Evolutionary conservation across 2,797 vertebrate genomes (phyloP).

Genomic region (Poeciliopsis turneri): DNA sequence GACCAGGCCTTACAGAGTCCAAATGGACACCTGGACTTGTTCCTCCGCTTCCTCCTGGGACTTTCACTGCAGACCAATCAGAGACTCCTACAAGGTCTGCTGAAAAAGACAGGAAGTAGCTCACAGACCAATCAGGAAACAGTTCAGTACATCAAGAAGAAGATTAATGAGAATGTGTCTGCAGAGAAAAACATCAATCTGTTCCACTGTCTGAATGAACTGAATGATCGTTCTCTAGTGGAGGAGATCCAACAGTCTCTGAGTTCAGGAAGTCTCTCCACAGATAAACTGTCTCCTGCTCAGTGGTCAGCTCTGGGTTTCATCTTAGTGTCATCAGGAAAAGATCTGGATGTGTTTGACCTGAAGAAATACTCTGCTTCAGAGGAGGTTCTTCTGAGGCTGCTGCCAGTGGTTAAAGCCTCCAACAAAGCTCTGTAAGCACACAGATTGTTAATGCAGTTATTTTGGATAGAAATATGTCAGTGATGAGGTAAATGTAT

Average conservation of each 20-base stretch:
- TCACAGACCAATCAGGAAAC: neutral
- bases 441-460: too few relatives aligned
- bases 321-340: neutral
- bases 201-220: too few relatives aligned
- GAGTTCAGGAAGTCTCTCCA: neutral
- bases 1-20: too few relatives aligned
- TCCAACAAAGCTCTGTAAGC: too few relatives aligned
- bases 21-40: too few relatives aligned
- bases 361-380: neutral
- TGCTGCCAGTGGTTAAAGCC: neutral
- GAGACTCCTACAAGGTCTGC: neutral
- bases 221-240: too few relatives aligned
- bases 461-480: too few relatives aligned
- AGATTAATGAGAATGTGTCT: neutral
- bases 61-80: conserved; percentile 7
- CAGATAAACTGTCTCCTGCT: neutral
- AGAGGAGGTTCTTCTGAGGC: neutral
- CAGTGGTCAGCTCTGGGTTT: too few relatives aligned
- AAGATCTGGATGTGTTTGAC: neutral
- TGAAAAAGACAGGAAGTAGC: neutral
- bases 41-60: conserved; percentile 21
- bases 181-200: neutral
- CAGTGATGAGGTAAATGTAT: too few relatives aligned
- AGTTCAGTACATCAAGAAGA: neutral
- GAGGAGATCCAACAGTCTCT: too few relatives aligned